Evolutionary conservation across 2,113 vertebrate species (phyloP).

Genomic region (Heterochromis multidens): DNA sequence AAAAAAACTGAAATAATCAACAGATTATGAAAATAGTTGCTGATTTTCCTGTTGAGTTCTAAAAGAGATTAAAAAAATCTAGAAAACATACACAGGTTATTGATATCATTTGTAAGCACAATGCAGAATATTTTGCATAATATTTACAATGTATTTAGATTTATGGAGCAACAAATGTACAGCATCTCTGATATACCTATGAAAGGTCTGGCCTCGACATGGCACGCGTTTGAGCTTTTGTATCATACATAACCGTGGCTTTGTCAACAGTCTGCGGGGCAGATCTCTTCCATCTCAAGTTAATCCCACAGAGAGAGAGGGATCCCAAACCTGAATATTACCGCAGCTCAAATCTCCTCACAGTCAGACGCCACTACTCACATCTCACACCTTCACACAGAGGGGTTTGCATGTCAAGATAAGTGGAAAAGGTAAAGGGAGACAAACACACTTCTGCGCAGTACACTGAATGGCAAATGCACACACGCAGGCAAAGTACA

Average conservation of each 20-base stretch:
- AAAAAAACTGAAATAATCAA: background rate
- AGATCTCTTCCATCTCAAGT: constrained; percentile 69
- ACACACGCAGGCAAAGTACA: constrained; percentile 17
- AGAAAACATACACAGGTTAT: background rate
- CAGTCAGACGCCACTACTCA: constrained; percentile 68
- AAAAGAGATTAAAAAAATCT: background rate
- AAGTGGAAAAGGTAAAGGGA: constrained; percentile 69
- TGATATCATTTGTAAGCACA: background rate
- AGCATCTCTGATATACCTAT: constrained; percentile 3
- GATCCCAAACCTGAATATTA: constrained; percentile 73
- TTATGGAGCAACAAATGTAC: background rate
- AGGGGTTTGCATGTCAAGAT: constrained; percentile 75
- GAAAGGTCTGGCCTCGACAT: constrained; percentile 16
- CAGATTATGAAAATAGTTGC: background rate
- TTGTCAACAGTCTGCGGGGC: constrained; percentile 63
- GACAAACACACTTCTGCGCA: constrained; percentile 49
- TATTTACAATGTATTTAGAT: background rate
- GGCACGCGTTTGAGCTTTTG: constrained; percentile 39
- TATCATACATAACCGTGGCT: constrained; percentile 62
- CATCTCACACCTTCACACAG: constrained; percentile 69
- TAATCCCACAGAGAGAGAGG: constrained; percentile 70
- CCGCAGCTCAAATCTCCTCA: constrained; percentile 62
- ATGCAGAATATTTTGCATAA: background rate
- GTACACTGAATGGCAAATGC: constrained; percentile 42
- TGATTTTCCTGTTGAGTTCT: background rate